Evolutionary conservation across 2,888 invertebrate species (phyloP).

Genomic region (Papilio elwesi): DNA sequence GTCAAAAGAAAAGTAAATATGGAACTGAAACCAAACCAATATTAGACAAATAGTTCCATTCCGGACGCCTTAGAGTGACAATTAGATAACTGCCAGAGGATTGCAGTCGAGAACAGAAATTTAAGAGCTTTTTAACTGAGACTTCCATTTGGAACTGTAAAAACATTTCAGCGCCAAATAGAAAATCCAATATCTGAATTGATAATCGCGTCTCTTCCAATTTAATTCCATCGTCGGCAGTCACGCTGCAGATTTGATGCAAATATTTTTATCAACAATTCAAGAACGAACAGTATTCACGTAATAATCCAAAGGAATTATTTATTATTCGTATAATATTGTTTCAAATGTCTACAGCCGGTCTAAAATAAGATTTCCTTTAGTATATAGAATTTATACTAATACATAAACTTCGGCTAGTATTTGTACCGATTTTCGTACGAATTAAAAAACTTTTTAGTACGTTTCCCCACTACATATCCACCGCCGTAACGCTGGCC

Average conservation of each 20-base stretch:
- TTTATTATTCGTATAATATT: too few relatives aligned
- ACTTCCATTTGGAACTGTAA: constrained; percentile 19
- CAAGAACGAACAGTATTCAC: background rate
- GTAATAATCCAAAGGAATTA: background rate
- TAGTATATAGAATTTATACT: too few relatives aligned
- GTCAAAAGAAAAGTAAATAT: background rate
- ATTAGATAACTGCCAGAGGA: constrained; percentile 20
- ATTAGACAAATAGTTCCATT: constrained; percentile 2
- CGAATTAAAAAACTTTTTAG: too few relatives aligned
- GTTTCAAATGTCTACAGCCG: too few relatives aligned
- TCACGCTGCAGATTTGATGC: constrained; percentile 17
- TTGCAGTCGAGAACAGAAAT: constrained; percentile 1
- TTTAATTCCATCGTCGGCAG: constrained; percentile 21
- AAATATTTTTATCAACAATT: constrained; percentile 16
- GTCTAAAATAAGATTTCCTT: too few relatives aligned
- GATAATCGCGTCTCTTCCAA: constrained; percentile 33
- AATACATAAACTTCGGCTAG: too few relatives aligned
- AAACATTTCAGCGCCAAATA: constrained; percentile 31
- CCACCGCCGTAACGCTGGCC: too few relatives aligned
- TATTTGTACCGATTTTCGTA: too few relatives aligned
- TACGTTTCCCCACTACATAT: too few relatives aligned
- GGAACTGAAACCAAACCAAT: background rate
- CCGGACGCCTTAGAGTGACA: constrained; percentile 8
- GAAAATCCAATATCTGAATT: constrained; percentile 36
- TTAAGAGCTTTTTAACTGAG: constrained; percentile 20